Conservation (phyloP, 2,888 invertebrate genomes). For the Drosophila suboccidentalis region DNA sequence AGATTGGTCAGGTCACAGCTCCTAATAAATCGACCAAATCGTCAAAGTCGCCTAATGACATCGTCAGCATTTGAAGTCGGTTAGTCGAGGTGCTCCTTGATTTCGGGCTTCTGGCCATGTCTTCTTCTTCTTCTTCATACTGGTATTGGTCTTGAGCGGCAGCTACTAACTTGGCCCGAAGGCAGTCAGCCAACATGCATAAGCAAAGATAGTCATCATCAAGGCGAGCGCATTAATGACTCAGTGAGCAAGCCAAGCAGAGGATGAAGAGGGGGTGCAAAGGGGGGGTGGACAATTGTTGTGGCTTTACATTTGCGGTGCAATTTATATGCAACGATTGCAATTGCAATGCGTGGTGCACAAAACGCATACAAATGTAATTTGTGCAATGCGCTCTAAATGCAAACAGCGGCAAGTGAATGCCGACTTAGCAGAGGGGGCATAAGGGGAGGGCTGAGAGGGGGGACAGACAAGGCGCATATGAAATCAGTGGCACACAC, state of each 20-base stretch:
- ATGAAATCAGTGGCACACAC: constrained; percentile 66
- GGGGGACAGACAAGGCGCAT: constrained; percentile 59
- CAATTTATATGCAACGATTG: constrained; percentile 79
- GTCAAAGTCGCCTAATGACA: constrained; percentile 46
- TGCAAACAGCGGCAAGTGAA: constrained; percentile 59
- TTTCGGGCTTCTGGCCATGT: neutral
- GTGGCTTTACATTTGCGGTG: constrained; percentile 77
- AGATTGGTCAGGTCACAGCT: constrained; percentile 25
- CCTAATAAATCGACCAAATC: constrained; percentile 49
- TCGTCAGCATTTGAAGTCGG: constrained; percentile 45
- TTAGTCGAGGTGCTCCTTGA: constrained; percentile 1
- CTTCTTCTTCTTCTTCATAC: too few relatives aligned
- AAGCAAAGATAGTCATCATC: constrained; percentile 78
- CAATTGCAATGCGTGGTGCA: constrained; percentile 79
- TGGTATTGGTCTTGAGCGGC: neutral
- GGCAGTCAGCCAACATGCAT: constrained; percentile 62
- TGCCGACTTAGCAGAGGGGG: neutral
- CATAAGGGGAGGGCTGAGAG: neutral
- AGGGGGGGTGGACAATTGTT: constrained; percentile 59
- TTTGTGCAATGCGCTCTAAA: constrained; percentile 69
- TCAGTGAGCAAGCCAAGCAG: constrained; percentile 21
- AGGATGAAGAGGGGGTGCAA: neutral
- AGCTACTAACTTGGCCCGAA: constrained; percentile 9
- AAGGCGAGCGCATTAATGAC: constrained; percentile 77
- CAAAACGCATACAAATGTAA: constrained; percentile 80